Evolutionary conservation across 1,140 invertebrate genomes (phyloP).

Genomic region (Brachionus rubens): DNA sequence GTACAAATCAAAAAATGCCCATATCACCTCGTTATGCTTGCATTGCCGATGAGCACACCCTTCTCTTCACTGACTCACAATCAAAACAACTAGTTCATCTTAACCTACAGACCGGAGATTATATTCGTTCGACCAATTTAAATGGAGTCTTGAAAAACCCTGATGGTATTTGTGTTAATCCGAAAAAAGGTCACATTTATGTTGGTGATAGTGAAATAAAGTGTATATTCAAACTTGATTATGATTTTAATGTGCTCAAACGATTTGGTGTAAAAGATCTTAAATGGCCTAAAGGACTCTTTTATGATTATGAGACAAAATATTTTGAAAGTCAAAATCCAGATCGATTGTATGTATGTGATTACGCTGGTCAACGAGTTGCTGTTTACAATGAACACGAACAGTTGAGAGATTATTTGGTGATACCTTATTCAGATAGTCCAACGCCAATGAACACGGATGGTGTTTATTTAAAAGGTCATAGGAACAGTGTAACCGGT

Average conservation of each 20-base stretch:
- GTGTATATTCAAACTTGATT: constrained; percentile 46
- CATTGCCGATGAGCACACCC: neutral
- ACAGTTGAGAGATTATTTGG: constrained; percentile 32
- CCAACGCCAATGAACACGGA: neutral
- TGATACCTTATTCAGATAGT: neutral
- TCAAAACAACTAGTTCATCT: constrained; percentile 27
- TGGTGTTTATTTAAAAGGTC: neutral
- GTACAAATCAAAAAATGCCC: neutral
- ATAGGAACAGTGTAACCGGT: constrained; percentile 1
- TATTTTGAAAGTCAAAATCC: neutral
- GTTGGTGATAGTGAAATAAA: constrained; percentile 25
- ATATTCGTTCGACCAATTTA: constrained; percentile 36
- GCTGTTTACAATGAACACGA: constrained; percentile 40
- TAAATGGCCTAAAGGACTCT: constrained; percentile 43
- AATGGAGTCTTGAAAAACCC: constrained; percentile 32
- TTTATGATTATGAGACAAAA: constrained; percentile 41
- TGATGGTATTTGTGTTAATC: constrained; percentile 42
- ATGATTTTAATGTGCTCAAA: constrained; percentile 31
- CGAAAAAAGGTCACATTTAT: constrained; percentile 28
- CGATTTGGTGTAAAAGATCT: constrained; percentile 26
- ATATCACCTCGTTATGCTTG: constrained; percentile 6
- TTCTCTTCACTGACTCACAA: constrained; percentile 39
- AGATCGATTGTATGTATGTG: constrained; percentile 39
- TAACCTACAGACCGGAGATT: constrained; percentile 5
- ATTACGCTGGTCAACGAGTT: constrained; percentile 26